These are phyloP conservation scores for Polyommatus icarus DNA, from an alignment of 2,888 invertebrate species.

Conservation along the genomic window DNA sequence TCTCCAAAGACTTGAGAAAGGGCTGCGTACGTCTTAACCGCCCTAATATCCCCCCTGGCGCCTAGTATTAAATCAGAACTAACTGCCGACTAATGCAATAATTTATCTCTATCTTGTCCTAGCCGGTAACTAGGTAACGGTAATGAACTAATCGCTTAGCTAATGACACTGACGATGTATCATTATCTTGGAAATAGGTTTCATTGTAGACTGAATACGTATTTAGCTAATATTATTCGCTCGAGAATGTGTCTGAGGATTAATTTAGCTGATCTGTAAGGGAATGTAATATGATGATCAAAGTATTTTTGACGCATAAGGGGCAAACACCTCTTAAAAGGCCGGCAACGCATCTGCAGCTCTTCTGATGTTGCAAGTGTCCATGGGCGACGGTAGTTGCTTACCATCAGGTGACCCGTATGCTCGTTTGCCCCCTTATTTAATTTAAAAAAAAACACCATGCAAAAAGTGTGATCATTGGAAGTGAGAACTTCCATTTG, in stretches of 20 bases:
- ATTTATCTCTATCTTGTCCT: conserved; percentile 8
- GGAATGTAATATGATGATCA: too few relatives aligned
- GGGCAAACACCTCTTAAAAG: too few relatives aligned
- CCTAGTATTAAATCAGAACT: not conserved
- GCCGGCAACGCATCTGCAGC: too few relatives aligned
- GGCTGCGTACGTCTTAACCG: not conserved
- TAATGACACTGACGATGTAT: conserved; percentile 6
- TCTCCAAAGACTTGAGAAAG: not conserved
- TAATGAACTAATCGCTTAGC: conserved; percentile 14
- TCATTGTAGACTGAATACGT: not conserved
- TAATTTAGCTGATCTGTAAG: not conserved
- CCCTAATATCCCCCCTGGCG: not conserved
- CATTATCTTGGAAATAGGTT: conserved; percentile 11
- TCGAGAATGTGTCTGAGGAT: not conserved
- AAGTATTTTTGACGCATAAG: too few relatives aligned
- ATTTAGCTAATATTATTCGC: not conserved
- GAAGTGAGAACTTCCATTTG: too few relatives aligned
- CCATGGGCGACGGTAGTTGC: too few relatives aligned
- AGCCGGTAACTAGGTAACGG: conserved; percentile 12
- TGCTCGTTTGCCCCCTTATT: too few relatives aligned
- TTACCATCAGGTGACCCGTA: too few relatives aligned
- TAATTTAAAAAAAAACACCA: too few relatives aligned
- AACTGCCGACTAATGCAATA: conserved; percentile 18
- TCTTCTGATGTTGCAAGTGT: too few relatives aligned
- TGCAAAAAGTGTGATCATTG: too few relatives aligned